Base-by-base conservation (phyloP, 2,113 vertebrate genomes). In the Rynchops niger region DNA sequence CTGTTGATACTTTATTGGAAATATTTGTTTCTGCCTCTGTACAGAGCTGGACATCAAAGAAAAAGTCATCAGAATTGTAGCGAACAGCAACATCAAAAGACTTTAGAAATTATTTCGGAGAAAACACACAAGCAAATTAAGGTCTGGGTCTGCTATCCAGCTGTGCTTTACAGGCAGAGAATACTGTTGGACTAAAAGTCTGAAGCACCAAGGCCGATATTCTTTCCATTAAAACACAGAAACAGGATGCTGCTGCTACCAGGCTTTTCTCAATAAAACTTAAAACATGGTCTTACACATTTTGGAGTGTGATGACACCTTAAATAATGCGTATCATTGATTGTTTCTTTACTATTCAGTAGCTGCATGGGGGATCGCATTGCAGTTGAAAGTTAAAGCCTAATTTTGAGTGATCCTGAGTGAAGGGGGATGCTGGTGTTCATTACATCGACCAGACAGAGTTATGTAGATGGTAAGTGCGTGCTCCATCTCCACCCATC, bases 271-370 rank as follows among this genome's bases (percentile, higher is more conserved):
- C 82, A 69, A 53, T 38, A 82, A 82, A 95, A 79, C 0, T 17
- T 40, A 82, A 82, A 95, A 79, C 0, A 15, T 71, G 43, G 72
- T 49, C 40, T 74, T 79, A 67, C 40, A 76, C 52, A 40, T 87
- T 91, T 67, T 85, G 66, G 49, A 87, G 66, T 38, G 27, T 53
- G 79, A 78, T 66, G 43, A 65, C 84, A 80, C 81, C 82, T 88
- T 63, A 88, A 94, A 87, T 89, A 95, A 85, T 91, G 45, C 53
- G 72, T 87, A 91, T 93, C 61, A 89, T 70, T 90, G 74, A 82
- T 91, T 88, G 49, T 74, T 86, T 86, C 80, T 93, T 65, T 80
- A 65, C 65, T 94, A 17, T 65, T 82, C 38, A 5, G 83, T 82
- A 95, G 77, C 91, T 69, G 69, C 43, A 23, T 38, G 34, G 65